Conservation (phyloP, 2,797 vertebrate species). For the Syncerus caffer region DNA sequence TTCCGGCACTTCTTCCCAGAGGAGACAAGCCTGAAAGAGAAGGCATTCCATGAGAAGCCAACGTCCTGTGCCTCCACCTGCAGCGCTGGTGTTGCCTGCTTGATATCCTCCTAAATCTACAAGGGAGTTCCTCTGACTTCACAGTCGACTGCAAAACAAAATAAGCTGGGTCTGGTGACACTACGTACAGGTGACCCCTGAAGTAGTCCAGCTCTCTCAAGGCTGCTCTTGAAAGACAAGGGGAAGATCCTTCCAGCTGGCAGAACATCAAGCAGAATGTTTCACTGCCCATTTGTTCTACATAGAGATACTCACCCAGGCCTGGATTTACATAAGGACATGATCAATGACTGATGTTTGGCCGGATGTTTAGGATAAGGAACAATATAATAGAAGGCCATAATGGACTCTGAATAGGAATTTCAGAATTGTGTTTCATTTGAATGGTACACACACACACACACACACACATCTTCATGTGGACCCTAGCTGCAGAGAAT, state of each 20-base stretch:
- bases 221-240: neutral
- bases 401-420: neutral
- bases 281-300: neutral
- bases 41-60: neutral
- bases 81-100: accelerated
- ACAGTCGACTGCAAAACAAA: neutral
- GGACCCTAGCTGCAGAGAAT: neutral
- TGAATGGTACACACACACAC: neutral
- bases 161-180: neutral
- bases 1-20: neutral
- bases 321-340: neutral
- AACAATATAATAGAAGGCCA: neutral
- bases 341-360: neutral
- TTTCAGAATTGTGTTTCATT: neutral
- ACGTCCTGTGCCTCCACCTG: accelerated
- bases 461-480: neutral
- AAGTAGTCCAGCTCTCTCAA: neutral
- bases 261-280: neutral
- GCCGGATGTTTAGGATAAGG: neutral
- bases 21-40: neutral
- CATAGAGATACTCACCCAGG: neutral
- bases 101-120: accelerated
- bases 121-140: neutral
- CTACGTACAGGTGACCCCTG: neutral
- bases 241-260: neutral